These are phyloP conservation scores for Danio kyathit DNA, from an alignment of 2,797 vertebrate genomes.

Conservation along the genomic window DNA sequence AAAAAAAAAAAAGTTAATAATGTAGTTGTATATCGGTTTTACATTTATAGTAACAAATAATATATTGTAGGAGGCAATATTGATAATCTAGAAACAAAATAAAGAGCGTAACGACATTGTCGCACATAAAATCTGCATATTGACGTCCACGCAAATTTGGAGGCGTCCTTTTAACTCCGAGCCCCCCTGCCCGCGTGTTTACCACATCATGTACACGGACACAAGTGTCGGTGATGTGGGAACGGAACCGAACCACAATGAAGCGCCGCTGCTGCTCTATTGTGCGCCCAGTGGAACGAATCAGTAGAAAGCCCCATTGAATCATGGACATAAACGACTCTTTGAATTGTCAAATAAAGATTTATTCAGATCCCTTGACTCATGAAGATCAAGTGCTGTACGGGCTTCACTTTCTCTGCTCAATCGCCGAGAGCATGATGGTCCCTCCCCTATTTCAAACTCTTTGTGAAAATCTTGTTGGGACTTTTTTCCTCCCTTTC, in stretches of 20 bases:
- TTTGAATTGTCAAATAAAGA: constrained; percentile 14
- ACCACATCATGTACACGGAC: constrained; percentile 16
- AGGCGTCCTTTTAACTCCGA: background rate
- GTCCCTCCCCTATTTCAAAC: constrained; percentile 77
- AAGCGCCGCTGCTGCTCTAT: constrained; percentile 40
- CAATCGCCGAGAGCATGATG: constrained; percentile 31
- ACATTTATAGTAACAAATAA: too few relatives aligned
- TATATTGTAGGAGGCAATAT: too few relatives aligned
- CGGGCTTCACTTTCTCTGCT: constrained; percentile 15
- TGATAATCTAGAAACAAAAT: background rate
- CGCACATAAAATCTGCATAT: background rate
- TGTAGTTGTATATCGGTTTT: too few relatives aligned
- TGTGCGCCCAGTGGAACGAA: constrained; percentile 47
- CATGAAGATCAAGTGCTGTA: background rate
- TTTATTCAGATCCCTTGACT: constrained; percentile 32
- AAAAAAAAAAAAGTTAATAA: too few relatives aligned
- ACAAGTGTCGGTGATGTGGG: constrained; percentile 42
- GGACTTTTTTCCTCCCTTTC: constrained; percentile 66
- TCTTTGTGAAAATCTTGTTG: constrained; percentile 74
- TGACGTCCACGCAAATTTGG: background rate
- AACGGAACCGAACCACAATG: constrained; percentile 37
- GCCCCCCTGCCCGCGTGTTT: constrained; percentile 35
- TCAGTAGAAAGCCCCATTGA: constrained; percentile 11
- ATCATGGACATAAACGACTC: constrained; percentile 1
- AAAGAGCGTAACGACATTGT: background rate